Base-by-base conservation (phyloP, 2,113 vertebrate genomes). In the Phylloscopus whistleri region DNA sequence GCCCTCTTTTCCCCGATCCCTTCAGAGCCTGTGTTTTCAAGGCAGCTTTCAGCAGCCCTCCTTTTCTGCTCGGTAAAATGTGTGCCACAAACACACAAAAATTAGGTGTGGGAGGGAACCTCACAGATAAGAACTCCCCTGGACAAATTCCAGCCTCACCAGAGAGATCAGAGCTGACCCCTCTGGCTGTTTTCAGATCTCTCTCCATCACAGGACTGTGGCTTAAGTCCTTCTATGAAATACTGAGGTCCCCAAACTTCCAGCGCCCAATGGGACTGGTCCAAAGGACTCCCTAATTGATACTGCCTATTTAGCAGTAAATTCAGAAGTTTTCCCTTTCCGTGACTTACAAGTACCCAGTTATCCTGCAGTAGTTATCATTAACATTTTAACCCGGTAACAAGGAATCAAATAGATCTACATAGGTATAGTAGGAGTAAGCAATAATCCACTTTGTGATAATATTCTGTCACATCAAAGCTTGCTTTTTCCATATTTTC, bases 111-210 rank as follows among this genome's bases (percentile, higher is more conserved):
- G 72, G 90, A 92, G 72, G 52, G n/a, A 84, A 15, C 2, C 9
- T 18, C 46, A 22, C 0, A n/a, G 74, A 51, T 35, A 86, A 67
- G 19, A 93, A 46, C 59, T 53, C 44, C 73, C 63, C 90, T 58
- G 68, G 74, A 43, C 21, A 78, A 93, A 90, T 52, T 84, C 80
- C 80, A 93, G 64, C 44, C 60, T 72, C 80, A 37, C 27, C 49
- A 39, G 43, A 81, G 72, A 75, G 46, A 86, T n/a, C 83, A 77
- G 83, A 74, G 58, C 72, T 62, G 63, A 86, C 53, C 51, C 49
- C 52, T 81, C 23, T 60, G 66, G 88, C 35, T 81, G 20, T 78
- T 81, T 46, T 31, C 76, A 92, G 33, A 51, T 33, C n/a, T 67
- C 22, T 43, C 23, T 9, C n/a, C 41, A 81, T 24, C 69, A 76